Base-by-base conservation (phyloP, 1,140 invertebrate genomes). In the Medauroidea extradentata region DNA sequence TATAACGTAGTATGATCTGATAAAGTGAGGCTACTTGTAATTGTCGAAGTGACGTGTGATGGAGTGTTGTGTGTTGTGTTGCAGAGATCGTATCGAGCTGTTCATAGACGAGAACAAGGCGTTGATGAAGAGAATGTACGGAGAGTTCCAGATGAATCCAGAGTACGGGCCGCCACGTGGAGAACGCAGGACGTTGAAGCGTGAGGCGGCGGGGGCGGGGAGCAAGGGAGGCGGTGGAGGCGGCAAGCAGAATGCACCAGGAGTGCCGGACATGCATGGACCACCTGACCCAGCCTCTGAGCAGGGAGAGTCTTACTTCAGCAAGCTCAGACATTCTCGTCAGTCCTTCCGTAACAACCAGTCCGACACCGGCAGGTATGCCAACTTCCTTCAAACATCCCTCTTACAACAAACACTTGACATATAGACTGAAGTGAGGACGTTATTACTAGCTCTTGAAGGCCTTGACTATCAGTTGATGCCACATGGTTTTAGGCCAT, bases 91-190 rank as follows among this genome's bases (percentile, higher is more conserved):
- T 66, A 95, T 95, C 72, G 91, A 94, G 69, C 79, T 81, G 60
- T 95, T 94, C 73, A 95, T 95, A 67, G 92, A 95, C 66, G 92
- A 95, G 68, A 95, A 95, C 73, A 94, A 94, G 76, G 91, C 93
- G 9, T 69, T 95, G 61, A 94, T 94, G 82, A 88, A 90, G 68
- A 78, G 93, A 55, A 95, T 95, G 93, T 94, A 94, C 65, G 91
- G 91, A 2, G 89, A 91, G 61, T 93, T 94, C 67, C 83, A 85
- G 62, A 84, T 85, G 77, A 71, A 63, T 73, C 75, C 79, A 54
- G 79, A 79, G 53, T 79, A 80, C 41, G 80, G 77, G 11, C 74
- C 77, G 7, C 50, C 53, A 4, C 29, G 48, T 14, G 24, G 50
- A 19, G 49, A 53, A 19, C 50, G 51, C n/a, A 29, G 57, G 44